Evolutionary conservation across 2,888 invertebrate genomes (phyloP), one percentile per base, ranked within the genome.

Genomic region (Agrotis exclamationis): DNA sequence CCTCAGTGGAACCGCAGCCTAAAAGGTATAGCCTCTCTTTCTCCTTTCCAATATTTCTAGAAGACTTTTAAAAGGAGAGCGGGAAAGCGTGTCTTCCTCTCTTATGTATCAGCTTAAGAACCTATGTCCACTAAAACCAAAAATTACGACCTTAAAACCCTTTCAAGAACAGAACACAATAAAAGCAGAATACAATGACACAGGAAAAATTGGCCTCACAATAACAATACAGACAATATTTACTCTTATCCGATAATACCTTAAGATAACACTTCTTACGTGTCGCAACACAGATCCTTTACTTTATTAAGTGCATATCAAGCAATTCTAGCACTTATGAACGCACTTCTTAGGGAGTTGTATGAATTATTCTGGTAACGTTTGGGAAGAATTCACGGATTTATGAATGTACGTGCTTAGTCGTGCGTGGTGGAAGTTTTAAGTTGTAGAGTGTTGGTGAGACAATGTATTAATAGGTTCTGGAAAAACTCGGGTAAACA

Each of bases 321-420:
- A 79, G 74, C 69, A 64, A 67, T 62, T 62, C 73, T 62, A 59
- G 63, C 78, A 82, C 76, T 80, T 71, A 67, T 57, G 60, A 73
- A 70, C 80, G 72, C 81, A 85, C 80, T 87, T 73, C 64, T n/a
- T 44, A 50, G 85, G 85, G 87, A 87, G 85, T 86, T 3, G 84
- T 86, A 89, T 90, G 88, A 89, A 90, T 90, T 91, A 91, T 91
- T 91, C 91, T 63, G 28, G n/a, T 59, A 82, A 87, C 90, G 90
- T 89, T 75, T 63, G 82, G 69, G 59, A 87, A 86, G 88, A 87
- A 90, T 89, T 89, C 86, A 78, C 84, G 88, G 91, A 90, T 90
- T 91, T 91, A 90, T 90, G 87, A 85, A 87, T 81, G 80, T 87
- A 89, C 90, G 90, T 88, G 90, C 84, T 86, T 77, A 85, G 81